Evolutionary conservation across 2,888 invertebrate species (phyloP), one percentile per base, ranked within the genome.

Genomic region (Drosophila dives): DNA sequence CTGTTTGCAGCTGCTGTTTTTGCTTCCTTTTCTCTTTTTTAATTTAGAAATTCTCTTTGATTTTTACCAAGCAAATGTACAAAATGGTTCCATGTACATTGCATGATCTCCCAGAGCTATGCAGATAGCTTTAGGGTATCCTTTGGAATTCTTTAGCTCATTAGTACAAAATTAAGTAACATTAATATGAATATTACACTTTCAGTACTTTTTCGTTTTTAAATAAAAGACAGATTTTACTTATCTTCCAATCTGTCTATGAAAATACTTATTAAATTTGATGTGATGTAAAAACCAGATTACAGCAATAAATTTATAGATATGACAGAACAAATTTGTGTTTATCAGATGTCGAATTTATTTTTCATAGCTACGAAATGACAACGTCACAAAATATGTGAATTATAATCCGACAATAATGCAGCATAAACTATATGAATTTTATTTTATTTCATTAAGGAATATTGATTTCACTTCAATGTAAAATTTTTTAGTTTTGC

Each of bases 31-130:
- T 34, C n/a, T 36, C 7, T 51, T 53, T 68, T 49, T 54, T 59
- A 48, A 69, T 69, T 70, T 54, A 50, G 61, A 54, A 12, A 69
- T 61, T 69, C 70, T 17, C 54, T 70, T 70, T 70, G 70, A 70
- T 60, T 60, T 54, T 54, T 29, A n/a, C 17, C 4, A 40, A 20
- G 32, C 50, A 68, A 59, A 23, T 53, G 29, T 17, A 29, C 55
- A 42, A 49, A 34, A 40, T 40, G 20, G 29, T 36, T 17, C 12
- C 5, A 42, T 42, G 20, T 12, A 26, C 12, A 20, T 42, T 40
- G n/a, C 34, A 48, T 29, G 66, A 67, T 29, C 40, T 40, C 11
- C 26, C 33, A 48, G 48, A 65, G 66, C 65, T n/a, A 32, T 54
- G 17, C 12, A 49, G 67, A 40, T 49, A 26, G 36, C 48, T 23